Evolutionary conservation across 2,113 vertebrate genomes (phyloP), one percentile per base, ranked within the genome.

Genomic region (Alectura lathami): DNA sequence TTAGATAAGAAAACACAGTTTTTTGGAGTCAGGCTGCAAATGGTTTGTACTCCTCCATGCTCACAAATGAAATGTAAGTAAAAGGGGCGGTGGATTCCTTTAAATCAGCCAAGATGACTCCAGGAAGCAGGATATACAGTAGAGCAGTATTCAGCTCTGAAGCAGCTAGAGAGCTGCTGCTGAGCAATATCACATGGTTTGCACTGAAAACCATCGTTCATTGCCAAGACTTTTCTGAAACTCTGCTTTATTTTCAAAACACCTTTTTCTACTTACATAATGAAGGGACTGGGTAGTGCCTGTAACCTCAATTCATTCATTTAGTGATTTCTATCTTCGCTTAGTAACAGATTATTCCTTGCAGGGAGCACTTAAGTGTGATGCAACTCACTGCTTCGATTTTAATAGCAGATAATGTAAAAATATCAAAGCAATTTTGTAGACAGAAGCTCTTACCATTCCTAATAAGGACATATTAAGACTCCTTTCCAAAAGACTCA

Each of bases 271-370:
- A 24, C 36, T 66, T 90, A 59, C 80, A 86, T 88, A 93, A 87
- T 38, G 53, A 87, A 84, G 53, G 47, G 42, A 30, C 53, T 40
- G 38, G n/a, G 84, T 68, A 70, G 38, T 42, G 24, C 56, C 82
- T 91, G 4, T 43, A 90, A 59, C 32, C 51, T 27, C 3, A 72
- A 8, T 68, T 89, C 32, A 34, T 53, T 93, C 17, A 26, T 69
- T 85, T 42, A 51, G 77, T 50, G 57, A 83, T 92, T 59, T 17
- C n/a, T 78, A 59, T 93, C 92, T 96, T 89, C 56, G 7, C 7
- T 69, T 75, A 63, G 48, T 92, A 85, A 95, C 50, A 88, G 89
- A 34, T 91, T 92, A 75, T 95, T 94, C 43, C 60, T 91, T 89
- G 89, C 86, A 93, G 87, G 96, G 82, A 89, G 40, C 38, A 43